These are phyloP conservation scores for Microplitis manilae DNA, from an alignment of 2,888 invertebrate genomes.

Conservation along the genomic window DNA sequence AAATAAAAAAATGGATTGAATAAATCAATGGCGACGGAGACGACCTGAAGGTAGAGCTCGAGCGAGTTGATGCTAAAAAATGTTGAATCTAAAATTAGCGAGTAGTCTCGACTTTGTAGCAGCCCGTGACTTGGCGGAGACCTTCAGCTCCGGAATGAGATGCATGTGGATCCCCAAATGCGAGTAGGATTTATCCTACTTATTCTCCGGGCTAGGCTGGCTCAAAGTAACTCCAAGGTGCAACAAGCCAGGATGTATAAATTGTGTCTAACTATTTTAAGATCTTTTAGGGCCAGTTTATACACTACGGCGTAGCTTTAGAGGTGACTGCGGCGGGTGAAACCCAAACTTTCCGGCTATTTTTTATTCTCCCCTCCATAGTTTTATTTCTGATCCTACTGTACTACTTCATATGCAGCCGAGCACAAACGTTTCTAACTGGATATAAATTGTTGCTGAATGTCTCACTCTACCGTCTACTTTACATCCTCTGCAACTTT, in stretches of 20 bases:
- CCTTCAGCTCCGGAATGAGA: not conserved
- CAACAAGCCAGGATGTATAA: slow-evolving; percentile 68
- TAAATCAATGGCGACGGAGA: not conserved
- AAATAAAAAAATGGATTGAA: too few relatives aligned
- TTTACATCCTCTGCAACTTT: slow-evolving; percentile 39
- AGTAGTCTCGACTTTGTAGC: slow-evolving; percentile 6
- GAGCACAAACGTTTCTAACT: slow-evolving; percentile 25
- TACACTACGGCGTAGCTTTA: slow-evolving; percentile 59
- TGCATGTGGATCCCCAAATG: slow-evolving; percentile 19
- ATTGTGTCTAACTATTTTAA: slow-evolving; percentile 68
- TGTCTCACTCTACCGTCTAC: slow-evolving; percentile 20
- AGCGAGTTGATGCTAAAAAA: not conserved
- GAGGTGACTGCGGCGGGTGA: slow-evolving; percentile 52
- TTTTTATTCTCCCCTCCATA: slow-evolving; percentile 47
- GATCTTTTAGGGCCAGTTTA: slow-evolving; percentile 67
- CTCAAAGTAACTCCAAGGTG: slow-evolving; percentile 53
- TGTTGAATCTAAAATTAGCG: slow-evolving; percentile 31
- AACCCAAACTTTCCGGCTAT: slow-evolving; percentile 51
- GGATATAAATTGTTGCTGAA: slow-evolving; percentile 24
- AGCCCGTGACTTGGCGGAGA: slow-evolving; percentile 26
- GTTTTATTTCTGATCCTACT: slow-evolving; percentile 17
- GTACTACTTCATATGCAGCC: slow-evolving; percentile 30
- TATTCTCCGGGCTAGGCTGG: not conserved
- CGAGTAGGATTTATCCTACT: not conserved
- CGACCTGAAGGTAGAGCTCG: slow-evolving; percentile 6